Evolutionary conservation across 1,140 invertebrate species (phyloP), one percentile per base, ranked within the genome.

Genomic region (Teleopsis dalmanni): DNA sequence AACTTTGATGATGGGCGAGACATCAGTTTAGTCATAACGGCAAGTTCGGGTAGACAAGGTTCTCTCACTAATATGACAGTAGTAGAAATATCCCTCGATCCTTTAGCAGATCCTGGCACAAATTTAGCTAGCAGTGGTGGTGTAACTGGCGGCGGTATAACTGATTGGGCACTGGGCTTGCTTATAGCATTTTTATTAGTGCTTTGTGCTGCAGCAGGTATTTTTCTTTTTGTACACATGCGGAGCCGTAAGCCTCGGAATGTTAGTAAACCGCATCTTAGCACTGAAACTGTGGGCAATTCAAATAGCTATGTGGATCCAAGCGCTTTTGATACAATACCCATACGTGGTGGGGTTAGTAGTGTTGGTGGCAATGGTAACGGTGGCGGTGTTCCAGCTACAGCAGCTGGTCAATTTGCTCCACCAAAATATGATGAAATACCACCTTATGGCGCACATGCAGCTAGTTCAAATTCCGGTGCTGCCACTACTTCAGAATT

Each of bases 371-470:
- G n/a, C 13, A 29, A 19, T 14, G 41, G 14, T 22, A 51, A 40
- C 22, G 65, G 70, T 14, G 73, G 73, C 2, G 26, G 42, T 11
- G 40, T 37, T 5, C 65, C 68, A 7, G 72, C 74, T 1, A 74
- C 73, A 11, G 64, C 79, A 7, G 76, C 79, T 0, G 82, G 81
- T 26, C 83, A 88, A 62, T 91, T 89, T 53, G 87, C 85, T 10
- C 88, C 87, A 10, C 89, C 88, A 0, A 91, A 91, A 59, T 93
- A 92, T 66, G 90, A 91, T 60, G 91, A 92, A 69, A 91, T 93
- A 50, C 87, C 88, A 14, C 87, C 88, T 2, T 94, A 91, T 58
- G 82, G 81, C 0, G 75, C 77, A 31, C 81, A 82, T 62, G 77
- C 80, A 7, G 82, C 82, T 1, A 87, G 85, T 60, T 85, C 84